phyloP scores from a whole-genome alignment of 2,113 vertebrate genomes.

The Polypterus senegalus region DNA sequence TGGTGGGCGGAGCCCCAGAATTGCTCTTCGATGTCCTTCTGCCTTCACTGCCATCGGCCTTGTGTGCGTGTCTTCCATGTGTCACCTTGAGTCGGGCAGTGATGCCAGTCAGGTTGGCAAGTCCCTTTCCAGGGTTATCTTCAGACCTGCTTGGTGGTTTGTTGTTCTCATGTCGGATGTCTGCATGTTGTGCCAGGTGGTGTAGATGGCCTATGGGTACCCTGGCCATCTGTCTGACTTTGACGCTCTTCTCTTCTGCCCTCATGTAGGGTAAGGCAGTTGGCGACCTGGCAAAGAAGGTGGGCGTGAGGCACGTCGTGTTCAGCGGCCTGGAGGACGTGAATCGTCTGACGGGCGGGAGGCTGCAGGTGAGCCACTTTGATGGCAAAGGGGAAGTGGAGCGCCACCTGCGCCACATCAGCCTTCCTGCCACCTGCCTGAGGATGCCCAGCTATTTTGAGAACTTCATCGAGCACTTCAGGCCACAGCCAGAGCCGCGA shows the following conservation, averaged over 20 bases:
- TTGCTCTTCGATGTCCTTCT: no score
- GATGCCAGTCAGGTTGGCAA: no score
- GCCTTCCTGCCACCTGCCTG: constrained; percentile 33
- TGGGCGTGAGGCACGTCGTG: constrained; percentile 29
- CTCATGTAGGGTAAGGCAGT: constrained; percentile 32
- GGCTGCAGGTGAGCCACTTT: constrained; percentile 36
- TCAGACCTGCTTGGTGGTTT: not conserved
- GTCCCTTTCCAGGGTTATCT: not conserved
- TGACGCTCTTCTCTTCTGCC: no score
- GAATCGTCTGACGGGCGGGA: constrained; percentile 29
- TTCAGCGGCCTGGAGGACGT: constrained; percentile 49
- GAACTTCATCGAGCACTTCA: constrained; percentile 46
- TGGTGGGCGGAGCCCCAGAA: no score
- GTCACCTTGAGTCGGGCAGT: no score
- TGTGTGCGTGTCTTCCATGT: no score
- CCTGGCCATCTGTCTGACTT: no score
- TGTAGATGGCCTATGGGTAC: no score
- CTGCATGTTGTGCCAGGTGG: no score
- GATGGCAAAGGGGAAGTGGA: constrained; percentile 45
- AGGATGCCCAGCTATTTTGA: constrained; percentile 36
- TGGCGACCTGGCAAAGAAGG: constrained; percentile 33
- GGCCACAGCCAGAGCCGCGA: constrained; percentile 10
- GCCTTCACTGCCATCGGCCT: no score
- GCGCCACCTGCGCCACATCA: constrained; percentile 29
- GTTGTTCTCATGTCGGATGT: not conserved